Percentiles rank a stretch among this genome's conserved stretches.
These are phyloP conservation scores for Caenorhabditis parvicauda DNA, from an alignment of 2,888 invertebrate genomes.

Conservation along the genomic window DNA sequence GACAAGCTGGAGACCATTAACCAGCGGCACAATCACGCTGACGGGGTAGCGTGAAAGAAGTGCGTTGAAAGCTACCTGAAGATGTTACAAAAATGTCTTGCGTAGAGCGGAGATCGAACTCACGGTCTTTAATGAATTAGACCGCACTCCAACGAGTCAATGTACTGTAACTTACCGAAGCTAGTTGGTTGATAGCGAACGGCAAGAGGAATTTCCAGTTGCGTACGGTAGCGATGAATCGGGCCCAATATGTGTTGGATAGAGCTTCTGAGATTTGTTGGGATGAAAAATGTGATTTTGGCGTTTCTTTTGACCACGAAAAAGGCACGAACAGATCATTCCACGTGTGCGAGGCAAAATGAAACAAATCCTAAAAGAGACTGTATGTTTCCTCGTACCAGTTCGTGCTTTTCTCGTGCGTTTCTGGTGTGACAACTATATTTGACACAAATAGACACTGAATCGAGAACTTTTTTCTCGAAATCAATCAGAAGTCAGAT, in stretches of 20 bases:
- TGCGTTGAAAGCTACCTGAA: slow-evolving; percentile 32
- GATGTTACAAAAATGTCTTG: background rate
- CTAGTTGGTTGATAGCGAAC: slow-evolving; percentile 27
- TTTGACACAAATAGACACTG: too few relatives aligned
- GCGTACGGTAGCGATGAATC: slow-evolving; percentile 1
- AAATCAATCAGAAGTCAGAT: too few relatives aligned
- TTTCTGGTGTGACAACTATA: too few relatives aligned
- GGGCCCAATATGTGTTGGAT: background rate
- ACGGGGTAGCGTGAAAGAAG: slow-evolving; percentile 31
- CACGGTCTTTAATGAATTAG: background rate
- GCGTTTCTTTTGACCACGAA: too few relatives aligned
- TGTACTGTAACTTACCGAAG: slow-evolving; percentile 18
- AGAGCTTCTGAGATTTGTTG: background rate
- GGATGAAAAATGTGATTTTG: too few relatives aligned
- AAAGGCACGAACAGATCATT: too few relatives aligned
- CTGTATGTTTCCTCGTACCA: too few relatives aligned
- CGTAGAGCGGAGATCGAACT: background rate
- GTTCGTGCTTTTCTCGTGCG: too few relatives aligned
- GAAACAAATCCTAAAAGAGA: too few relatives aligned
- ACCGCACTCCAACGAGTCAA: background rate
- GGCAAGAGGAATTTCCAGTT: slow-evolving; percentile 33
- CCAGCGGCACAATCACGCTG: slow-evolving; percentile 34
- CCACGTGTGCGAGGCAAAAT: too few relatives aligned
- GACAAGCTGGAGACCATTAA: slow-evolving; percentile 33
- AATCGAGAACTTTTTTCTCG: too few relatives aligned